phyloP scores from a whole-genome alignment of 2,113 vertebrate species.

The Helogale parvula region DNA sequence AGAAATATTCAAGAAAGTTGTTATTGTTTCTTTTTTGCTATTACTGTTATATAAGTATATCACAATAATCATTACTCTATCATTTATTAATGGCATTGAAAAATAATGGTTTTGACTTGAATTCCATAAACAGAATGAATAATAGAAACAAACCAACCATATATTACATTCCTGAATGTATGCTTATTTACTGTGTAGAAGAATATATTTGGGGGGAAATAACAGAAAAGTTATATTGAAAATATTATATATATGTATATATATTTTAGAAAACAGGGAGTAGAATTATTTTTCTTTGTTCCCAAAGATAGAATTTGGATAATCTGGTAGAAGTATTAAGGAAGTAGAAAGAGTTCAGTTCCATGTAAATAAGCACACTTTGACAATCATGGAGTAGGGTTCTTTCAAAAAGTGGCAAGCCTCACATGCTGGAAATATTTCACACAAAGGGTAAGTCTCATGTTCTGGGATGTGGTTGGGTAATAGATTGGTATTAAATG shows the following conservation, averaged over 20 bases:
- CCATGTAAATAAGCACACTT: not conserved
- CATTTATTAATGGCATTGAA: not conserved
- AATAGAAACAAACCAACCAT: not conserved
- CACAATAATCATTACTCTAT: not conserved
- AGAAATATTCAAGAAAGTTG: not conserved
- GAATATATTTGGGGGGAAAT: not conserved
- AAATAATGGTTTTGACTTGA: not conserved
- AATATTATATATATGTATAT: not conserved
- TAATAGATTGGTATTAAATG: not conserved
- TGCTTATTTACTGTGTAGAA: not conserved
- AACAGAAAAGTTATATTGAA: not conserved
- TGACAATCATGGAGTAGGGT: not conserved
- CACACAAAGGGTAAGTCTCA: not conserved
- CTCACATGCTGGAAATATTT: not conserved
- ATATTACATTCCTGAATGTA: fast-evolving
- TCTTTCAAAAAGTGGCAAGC: not conserved
- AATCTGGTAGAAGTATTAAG: not conserved
- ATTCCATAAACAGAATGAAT: not conserved
- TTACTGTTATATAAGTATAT: not conserved
- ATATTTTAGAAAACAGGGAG: not conserved
- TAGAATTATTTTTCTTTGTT: not conserved
- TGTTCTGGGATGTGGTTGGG: not conserved
- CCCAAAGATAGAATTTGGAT: not conserved
- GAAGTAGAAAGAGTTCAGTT: not conserved
- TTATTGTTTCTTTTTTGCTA: not conserved